Conservation (phyloP, 2,797 vertebrate species). For the Morelia viridis region DNA sequence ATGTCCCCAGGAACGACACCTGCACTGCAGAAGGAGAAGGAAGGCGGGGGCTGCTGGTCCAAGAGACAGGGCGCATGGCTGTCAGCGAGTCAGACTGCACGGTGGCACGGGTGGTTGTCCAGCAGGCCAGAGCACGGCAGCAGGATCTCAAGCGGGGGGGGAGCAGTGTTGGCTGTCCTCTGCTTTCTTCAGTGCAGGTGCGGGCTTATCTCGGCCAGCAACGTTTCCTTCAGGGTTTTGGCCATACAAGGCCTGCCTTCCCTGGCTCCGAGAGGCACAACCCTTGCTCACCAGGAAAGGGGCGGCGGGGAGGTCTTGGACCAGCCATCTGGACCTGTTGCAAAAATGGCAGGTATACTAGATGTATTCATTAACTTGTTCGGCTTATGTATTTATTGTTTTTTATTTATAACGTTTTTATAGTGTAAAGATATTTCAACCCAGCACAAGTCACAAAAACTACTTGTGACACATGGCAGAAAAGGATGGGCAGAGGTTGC, state of each 20-base stretch:
- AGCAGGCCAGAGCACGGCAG: not conserved
- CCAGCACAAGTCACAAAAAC: not conserved
- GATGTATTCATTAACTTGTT: not conserved
- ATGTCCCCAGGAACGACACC: not conserved
- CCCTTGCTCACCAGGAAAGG: not conserved
- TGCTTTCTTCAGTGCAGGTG: not conserved
- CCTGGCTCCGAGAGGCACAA: not conserved
- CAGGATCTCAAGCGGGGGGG: not conserved
- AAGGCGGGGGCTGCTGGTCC: not conserved
- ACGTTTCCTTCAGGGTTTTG: not conserved
- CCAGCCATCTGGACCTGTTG: not conserved
- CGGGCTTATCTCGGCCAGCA: not conserved
- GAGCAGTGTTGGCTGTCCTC: not conserved
- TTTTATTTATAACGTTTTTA: not conserved
- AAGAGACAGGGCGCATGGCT: not conserved
- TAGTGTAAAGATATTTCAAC: not conserved
- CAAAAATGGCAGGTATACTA: not conserved
- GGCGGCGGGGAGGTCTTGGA: not conserved
- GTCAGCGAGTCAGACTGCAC: not conserved
- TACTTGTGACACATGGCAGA: not conserved
- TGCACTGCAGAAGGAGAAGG: not conserved
- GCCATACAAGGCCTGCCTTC: not conserved
- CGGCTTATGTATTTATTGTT: not conserved
- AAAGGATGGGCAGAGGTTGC: not conserved
- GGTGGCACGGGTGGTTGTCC: not conserved